These are phyloP conservation scores for Apogon hyalosoma DNA, from an alignment of 2,797 vertebrate species.

Conservation along the genomic window DNA sequence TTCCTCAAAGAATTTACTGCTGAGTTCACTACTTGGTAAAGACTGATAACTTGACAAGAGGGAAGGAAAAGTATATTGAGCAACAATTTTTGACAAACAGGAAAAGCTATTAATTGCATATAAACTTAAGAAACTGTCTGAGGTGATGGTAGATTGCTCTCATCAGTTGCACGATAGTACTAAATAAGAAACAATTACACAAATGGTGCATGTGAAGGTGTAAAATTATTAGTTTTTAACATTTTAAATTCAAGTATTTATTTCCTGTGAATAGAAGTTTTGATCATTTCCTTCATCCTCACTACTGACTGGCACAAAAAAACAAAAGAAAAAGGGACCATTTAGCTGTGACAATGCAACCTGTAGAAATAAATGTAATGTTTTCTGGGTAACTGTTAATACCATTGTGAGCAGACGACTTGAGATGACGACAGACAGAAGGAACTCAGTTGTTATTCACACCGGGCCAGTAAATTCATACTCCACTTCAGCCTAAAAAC, in stretches of 20 bases:
- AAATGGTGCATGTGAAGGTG: neutral
- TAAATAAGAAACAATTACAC: neutral
- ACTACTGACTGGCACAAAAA: too few relatives aligned
- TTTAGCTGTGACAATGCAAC: too few relatives aligned
- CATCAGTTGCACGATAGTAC: too few relatives aligned
- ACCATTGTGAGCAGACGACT: constrained; percentile 51
- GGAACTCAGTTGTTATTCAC: constrained; percentile 13
- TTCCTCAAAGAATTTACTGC: too few relatives aligned
- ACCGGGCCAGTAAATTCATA: constrained; percentile 34
- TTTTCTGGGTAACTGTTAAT: constrained; percentile 4
- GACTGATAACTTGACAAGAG: neutral
- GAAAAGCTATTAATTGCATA: neutral
- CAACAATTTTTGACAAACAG: too few relatives aligned
- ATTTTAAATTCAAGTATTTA: too few relatives aligned
- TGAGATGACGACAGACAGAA: neutral
- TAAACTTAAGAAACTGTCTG: neutral
- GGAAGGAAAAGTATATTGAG: neutral
- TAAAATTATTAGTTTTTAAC: too few relatives aligned
- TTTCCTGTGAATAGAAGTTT: too few relatives aligned
- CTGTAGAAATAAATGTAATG: too few relatives aligned
- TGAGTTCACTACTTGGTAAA: neutral
- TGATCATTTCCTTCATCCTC: too few relatives aligned
- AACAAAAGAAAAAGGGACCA: too few relatives aligned
- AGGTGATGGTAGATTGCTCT: too few relatives aligned
- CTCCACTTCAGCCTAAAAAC: constrained; percentile 38